Conservation (phyloP, 1,140 invertebrate species). For the Drosophila obscura region DNA sequence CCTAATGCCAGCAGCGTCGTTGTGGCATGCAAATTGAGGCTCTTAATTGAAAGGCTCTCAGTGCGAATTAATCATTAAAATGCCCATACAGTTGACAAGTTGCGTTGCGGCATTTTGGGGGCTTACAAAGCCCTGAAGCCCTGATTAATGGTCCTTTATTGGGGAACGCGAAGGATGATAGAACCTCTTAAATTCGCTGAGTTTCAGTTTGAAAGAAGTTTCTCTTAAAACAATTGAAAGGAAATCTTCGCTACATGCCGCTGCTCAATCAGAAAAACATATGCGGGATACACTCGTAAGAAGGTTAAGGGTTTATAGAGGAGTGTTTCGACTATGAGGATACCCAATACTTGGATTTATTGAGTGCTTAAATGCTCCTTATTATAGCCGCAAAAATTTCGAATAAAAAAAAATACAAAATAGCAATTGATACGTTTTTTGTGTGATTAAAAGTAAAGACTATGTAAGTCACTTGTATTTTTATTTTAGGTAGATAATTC, state of each 20-base stretch:
- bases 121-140: constrained; percentile 50
- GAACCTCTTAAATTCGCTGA: constrained; percentile 63
- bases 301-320: too few species aligned
- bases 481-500: too few species aligned
- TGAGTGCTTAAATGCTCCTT: too few species aligned
- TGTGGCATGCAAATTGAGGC: constrained; percentile 69
- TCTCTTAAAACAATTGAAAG: constrained; percentile 59
- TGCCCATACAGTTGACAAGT: constrained; percentile 68
- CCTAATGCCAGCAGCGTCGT: constrained; percentile 25
- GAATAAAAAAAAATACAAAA: too few species aligned
- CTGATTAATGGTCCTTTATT: constrained; percentile 65
- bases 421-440: too few species aligned
- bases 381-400: too few species aligned
- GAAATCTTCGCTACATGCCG: constrained; percentile 51
- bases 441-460: too few species aligned
- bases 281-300: too few species aligned
- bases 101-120: constrained; percentile 46
- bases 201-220: constrained; percentile 23
- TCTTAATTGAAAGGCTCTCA: constrained; percentile 69
- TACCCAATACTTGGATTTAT: neutral
- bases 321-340: neutral
- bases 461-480: too few species aligned
- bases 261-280: constrained; percentile 27
- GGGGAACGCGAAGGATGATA: neutral
- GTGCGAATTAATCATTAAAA: constrained; percentile 75